Evolutionary conservation across 2,797 vertebrate genomes (phyloP), one percentile per base, ranked within the genome.

Genomic region (Pteronotus mesoamericanus): DNA sequence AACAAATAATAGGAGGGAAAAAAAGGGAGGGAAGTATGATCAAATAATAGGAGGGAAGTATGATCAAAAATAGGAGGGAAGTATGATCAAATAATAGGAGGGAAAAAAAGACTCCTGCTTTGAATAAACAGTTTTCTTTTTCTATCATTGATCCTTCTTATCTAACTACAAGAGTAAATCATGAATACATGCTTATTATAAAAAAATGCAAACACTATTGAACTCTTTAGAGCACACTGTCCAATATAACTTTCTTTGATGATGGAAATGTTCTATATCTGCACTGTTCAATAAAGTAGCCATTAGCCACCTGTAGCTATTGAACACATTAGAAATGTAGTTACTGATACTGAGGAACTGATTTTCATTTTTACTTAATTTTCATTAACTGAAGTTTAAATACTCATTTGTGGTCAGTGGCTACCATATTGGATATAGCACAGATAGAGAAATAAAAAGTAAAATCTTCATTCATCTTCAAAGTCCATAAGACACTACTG

Each of bases 81-180:
- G 37, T 34, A 53, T 51, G 24, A 44, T 80, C 42, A 94, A 69
- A 69, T 46, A 86, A 93, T 44, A 34, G 15, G 4, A 39, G 29
- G 9, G 3, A 2, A n/a, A 57, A 64, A 72, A 42, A 16, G 14
- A 93, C 78, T 72, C 79, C n/a, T 37, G 26, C 64, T 95, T 57
- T 86, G 48, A 86, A 86, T 87, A 82, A 85, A 96, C 21, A 79
- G 39, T 69, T 93, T 85, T 85, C 39, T 53, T 88, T 96, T 94
- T 87, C 51, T 86, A 29, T 69, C 68, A 89, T 83, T 61, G 85
- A 94, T 93, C 34, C 44, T 88, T 90, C 82, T 68, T 94, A 66
- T 83, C 90, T 95, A 94, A 97, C 92, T 96, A 92, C 21, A 89
- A 90, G 85, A 96, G 80, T 88, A 97, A 97, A 94, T 96, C 86